Conservation (phyloP, 2,888 invertebrate species). For the Polyommatus iphigenia region DNA sequence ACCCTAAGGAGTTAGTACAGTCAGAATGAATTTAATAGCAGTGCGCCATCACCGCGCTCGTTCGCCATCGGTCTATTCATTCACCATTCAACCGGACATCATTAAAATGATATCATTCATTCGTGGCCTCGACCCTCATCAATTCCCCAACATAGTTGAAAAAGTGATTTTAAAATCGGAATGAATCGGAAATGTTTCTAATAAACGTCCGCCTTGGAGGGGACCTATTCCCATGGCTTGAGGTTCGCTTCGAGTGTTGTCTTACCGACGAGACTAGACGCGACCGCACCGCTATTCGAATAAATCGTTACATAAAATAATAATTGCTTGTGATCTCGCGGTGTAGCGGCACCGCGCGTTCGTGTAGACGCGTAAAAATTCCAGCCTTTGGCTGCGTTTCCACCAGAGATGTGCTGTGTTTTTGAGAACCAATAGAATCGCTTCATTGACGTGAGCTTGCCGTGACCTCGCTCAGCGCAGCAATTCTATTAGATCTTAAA, state of each 20-base stretch:
- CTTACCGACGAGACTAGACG: no score
- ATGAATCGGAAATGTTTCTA: conserved; percentile 20
- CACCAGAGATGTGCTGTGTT: no score
- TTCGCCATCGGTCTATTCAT: neutral
- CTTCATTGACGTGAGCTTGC: no score
- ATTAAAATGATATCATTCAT: conserved; percentile 7
- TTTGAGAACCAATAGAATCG: no score
- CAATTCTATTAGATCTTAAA: no score
- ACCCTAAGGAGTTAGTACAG: neutral
- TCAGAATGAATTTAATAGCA: neutral
- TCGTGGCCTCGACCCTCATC: neutral
- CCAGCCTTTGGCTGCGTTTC: no score
- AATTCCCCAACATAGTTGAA: conserved; percentile 5
- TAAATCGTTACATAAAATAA: no score
- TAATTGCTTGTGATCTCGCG: no score
- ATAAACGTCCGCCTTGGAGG: conserved; percentile 19
- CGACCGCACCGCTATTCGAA: no score
- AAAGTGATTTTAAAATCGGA: conserved; percentile 11
- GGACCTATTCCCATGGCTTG: neutral
- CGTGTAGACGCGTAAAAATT: no score
- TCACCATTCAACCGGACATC: conserved; percentile 5
- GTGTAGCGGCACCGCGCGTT: no score
- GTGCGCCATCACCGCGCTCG: neutral
- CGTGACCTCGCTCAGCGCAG: no score
- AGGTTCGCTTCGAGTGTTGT: neutral